These are phyloP conservation scores for Calliopum simillimum DNA, from an alignment of 2,888 invertebrate species.

Conservation along the genomic window DNA sequence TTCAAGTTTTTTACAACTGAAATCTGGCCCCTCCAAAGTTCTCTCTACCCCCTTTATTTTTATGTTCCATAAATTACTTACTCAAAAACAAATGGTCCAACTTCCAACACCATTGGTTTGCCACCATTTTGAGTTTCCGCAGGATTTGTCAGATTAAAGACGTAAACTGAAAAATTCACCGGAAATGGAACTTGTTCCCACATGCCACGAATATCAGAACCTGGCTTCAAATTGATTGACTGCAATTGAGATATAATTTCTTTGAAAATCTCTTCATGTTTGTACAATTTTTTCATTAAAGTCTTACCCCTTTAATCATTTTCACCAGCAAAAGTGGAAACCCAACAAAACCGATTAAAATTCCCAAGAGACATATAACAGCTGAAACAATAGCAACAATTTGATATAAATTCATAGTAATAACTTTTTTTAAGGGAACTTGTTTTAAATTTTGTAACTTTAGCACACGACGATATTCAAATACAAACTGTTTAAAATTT, in stretches of 20 bases:
- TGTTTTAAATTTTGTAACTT: no score
- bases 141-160: slow-evolving; percentile 85
- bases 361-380: slow-evolving; percentile 71
- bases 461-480: no score
- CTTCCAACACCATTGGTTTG: slow-evolving; percentile 76
- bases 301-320: slow-evolving; percentile 74
- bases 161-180: slow-evolving; percentile 78
- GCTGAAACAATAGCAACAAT: slow-evolving; percentile 70
- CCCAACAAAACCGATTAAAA: slow-evolving; percentile 75
- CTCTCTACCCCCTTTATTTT: no score
- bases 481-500: neutral
- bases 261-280: neutral
- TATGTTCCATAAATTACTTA: slow-evolving; percentile 67
- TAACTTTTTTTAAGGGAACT: no score
- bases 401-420: slow-evolving; percentile 45
- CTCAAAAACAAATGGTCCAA: slow-evolving; percentile 87
- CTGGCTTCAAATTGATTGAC: slow-evolving; percentile 71
- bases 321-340: slow-evolving; percentile 76
- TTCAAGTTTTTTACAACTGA: no score
- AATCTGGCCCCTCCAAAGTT: no score
- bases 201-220: slow-evolving; percentile 78
- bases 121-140: slow-evolving; percentile 76
- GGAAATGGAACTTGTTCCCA: slow-evolving; percentile 83
- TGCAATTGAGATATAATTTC: slow-evolving; percentile 27
- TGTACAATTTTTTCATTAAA: neutral